These are phyloP conservation scores for Chelmon rostratus DNA, from an alignment of 2,797 vertebrate species.

Conservation along the genomic window DNA sequence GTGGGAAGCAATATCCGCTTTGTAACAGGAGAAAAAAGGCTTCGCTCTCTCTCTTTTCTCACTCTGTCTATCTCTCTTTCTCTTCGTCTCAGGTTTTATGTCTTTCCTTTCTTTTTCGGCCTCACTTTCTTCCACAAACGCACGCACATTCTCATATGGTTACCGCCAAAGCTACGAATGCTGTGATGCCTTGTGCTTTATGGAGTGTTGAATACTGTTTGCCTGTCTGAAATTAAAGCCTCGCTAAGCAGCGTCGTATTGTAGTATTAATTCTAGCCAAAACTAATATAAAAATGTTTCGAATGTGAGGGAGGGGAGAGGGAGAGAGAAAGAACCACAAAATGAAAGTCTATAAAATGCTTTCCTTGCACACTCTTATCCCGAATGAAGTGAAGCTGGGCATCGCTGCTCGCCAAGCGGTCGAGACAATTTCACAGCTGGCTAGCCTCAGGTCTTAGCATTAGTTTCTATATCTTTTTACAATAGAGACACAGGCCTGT, in stretches of 20 bases:
- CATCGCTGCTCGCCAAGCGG: constrained; percentile 66
- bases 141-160: constrained; percentile 43
- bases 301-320: constrained; percentile 32
- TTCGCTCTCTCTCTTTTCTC: constrained; percentile 25
- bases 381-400: constrained; percentile 69
- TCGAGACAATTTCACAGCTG: constrained; percentile 84
- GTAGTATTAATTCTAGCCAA: constrained; percentile 70
- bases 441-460: constrained; percentile 80
- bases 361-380: constrained; percentile 75
- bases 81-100: constrained; percentile 39
- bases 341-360: constrained; percentile 73
- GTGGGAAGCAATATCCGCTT: constrained; percentile 72
- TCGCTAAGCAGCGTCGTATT: constrained; percentile 61
- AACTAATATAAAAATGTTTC: constrained; percentile 73
- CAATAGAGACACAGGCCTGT: constrained; percentile 70
- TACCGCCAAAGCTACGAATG: constrained; percentile 43
- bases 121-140: constrained; percentile 45
- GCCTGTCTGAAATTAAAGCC: constrained; percentile 66
- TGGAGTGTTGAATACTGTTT: constrained; percentile 62
- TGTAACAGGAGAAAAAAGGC: constrained; percentile 61
- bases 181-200: constrained; percentile 64
- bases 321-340: constrained; percentile 39
- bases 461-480: constrained; percentile 75
- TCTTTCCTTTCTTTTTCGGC: constrained; percentile 40
- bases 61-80: constrained; percentile 28